Base-by-base conservation (phyloP, 2,113 vertebrate species). In the Acinonyx jubatus region DNA sequence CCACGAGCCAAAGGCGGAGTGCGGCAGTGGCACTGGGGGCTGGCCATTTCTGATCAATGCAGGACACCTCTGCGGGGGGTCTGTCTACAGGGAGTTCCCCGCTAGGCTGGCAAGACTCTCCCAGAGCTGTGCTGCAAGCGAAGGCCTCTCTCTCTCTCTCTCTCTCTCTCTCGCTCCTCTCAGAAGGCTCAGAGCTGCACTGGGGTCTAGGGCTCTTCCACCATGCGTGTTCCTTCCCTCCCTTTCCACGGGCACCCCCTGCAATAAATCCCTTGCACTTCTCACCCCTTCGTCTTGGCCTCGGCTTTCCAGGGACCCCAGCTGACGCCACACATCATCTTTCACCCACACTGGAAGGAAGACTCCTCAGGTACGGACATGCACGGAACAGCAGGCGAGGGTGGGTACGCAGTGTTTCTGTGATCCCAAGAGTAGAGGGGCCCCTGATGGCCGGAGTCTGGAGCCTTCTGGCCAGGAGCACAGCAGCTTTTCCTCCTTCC, bases 311-410 rank as follows among this genome's bases (percentile, higher is more conserved):
- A 21, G 16, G 29, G 31, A n/a, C 55, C 65, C 50, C 25, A 12
- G 36, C 12, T 2, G 63, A 11, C 16, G 27, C 1, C 1, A 23
- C 1, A 13, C n/a, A 8, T 50, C 23, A 7, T 3, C 31, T 45
- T 29, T 41, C 65, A 41, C n/a, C 8, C 38, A 71, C 31, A 66
- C 33, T 27, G 14, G 79, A 90, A 48, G 33, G 50, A 71, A 33
- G 63, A 45, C 81, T 48, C 27, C 41, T 81, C 25, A 0, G 25
- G 19, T 27, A n/a, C 1, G 38, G 82, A 14, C 13, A 1, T 4
- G 5, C 23, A 66, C n/a, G 14, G 7, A 48, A 7, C 7, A 2
- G 48, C 18, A 16, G 11, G 38, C 5, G 36, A n/a, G 7, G 14
- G 8, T 3, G 1, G 41, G 29, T 68, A 16, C 45, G 23, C 52